Base-by-base conservation (phyloP, 2,113 vertebrate genomes). In the Ascaphus truei region DNA sequence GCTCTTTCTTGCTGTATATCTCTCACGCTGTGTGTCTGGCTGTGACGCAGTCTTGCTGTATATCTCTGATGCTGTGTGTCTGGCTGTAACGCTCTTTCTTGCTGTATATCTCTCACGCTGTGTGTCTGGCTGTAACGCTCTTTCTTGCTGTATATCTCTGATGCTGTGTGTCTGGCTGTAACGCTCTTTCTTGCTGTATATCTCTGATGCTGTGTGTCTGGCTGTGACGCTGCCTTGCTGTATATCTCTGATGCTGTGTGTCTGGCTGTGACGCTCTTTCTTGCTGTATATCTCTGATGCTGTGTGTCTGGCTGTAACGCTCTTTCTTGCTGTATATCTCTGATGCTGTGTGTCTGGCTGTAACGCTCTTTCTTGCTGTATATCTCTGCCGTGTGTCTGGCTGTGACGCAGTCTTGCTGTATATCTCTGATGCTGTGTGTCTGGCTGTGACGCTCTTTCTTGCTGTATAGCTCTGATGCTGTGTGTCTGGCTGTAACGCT, bases 321-420 rank as follows among this genome's bases (percentile, higher is more conserved):
- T 15, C 6, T 29, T 3, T 48, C 4, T 33, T 20, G 10, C 3
- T 67, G 51, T 1, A 60, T 23, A 5, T 29, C 47, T 47, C 2
- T 37, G 3, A 3, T 8, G 16, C 26, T 60, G 5, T 27, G n/a
- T 18, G n/a, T 41, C 10, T 18, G 41, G 3, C 3, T 45, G 4
- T 45, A 3, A 45, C 3, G 7, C 4, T 15, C 6, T 29, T 3
- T 48, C 4, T 33, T 20, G 10, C 3, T 67, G 51, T 1, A 60
- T 23, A 5, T 29, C 47, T 47, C 2, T 1, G 0, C 75, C 92
- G 90, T 41, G 88, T 0, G 79, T 84, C 0, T n/a, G n/a, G n/a
- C n/a, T n/a, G n/a, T n/a, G n/a, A n/a, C n/a, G n/a, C n/a, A n/a
- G n/a, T n/a, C n/a, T n/a, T n/a, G n/a, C n/a, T 45, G 7, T 45